Base-by-base conservation (phyloP, 2,113 vertebrate species). In the Rhodinocichla rosea region DNA sequence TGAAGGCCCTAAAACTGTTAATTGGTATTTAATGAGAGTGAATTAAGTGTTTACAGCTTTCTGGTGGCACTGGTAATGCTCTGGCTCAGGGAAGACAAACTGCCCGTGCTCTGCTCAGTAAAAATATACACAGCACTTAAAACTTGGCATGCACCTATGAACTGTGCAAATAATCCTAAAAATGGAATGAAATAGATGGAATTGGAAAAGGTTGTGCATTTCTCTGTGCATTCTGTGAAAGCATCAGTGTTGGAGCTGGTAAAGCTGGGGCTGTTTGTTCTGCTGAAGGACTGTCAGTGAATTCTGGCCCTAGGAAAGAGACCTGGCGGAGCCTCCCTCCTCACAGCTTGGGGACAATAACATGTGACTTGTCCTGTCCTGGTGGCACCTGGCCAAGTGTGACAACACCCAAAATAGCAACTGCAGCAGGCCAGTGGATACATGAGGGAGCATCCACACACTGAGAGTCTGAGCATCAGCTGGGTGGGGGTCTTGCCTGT, bases 401-500 rank as follows among this genome's bases (percentile, higher is more conserved):
- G 81, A 73, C 57, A 62, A 7, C 37, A n/a, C 44, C 62, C 40
- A 45, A 50, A 92, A 62, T 2, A 83, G 76, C 63, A 62, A 18
- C 39, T 23, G 68, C 15, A 26, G 69, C 62, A 52, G 63, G 60
- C n/a, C 0, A 2, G 32, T 23, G 62, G 5, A 4, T 56, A 26
- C 0, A 2, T 65, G 55, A 20, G 68, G n/a, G 39, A 67, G 40
- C 14, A 26, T 23, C n/a, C 22, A 24, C 23, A 13, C 0, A 0
- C 40, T 1, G 59, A 26, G 69, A 24, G 52, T 55, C 60, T 7
- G 8, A 39, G 63, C 63, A n/a, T 24, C 28, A 49, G 59, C 56
- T 0, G 0, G 33, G 50, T 1, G 0, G 3, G 10, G 21, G 20
- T 82, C 15, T 14, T 56, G 28, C 15, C 8, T 22, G 24, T 3